Evolutionary conservation across 1,140 invertebrate species (phyloP), one percentile per base, ranked within the genome.

Genomic region (Lamellibrachia luymesi): DNA sequence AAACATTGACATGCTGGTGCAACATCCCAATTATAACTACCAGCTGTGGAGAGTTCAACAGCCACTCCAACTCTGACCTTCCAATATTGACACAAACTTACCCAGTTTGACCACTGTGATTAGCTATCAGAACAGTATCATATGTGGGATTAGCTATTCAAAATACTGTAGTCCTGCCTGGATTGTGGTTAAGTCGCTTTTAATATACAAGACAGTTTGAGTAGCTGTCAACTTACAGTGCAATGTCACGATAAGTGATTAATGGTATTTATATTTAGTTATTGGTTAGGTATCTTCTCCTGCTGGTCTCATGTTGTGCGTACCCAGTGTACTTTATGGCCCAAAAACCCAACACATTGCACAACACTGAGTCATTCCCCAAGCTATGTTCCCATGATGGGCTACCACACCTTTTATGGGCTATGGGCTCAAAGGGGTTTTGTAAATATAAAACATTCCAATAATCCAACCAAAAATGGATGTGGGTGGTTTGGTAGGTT

Each of bases 1-100:
- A 80, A 80, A 8, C 25, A 22, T 4, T 80, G 64, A 80, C 64
- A 80, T 10, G 17, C 64, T 80, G 2, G 8, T 22, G 7, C 64
- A 80, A 80, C 64, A 80, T 2, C 64, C 64, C 13, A 80, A 80
- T 22, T 80, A 80, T 80, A 10, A 80, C 64, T 22, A 80, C 25
- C 64, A 17, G 17, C 64, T 80, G 25, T 22, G 13, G 13, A 80
- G 64, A 22, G 64, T 80, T 80, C 64, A 80, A 80, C 25, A 22
- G 64, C 13, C 64, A 80, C 64, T 80, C 25, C 64, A 80, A 80
- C 64, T 80, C 25, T 80, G 64, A 80, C 64, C 64, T 80, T 80
- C 64, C 64, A 80, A 80, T 80, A 80, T 80, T 80, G 64, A 80
- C 64, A 80, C 64, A 80, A 80, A 80, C 64, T 80, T 80, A 22